Percentiles rank a stretch among this genome's conserved stretches.
phyloP scores from a whole-genome alignment of 2,113 vertebrate species.

The Siphamia tubifer region DNA sequence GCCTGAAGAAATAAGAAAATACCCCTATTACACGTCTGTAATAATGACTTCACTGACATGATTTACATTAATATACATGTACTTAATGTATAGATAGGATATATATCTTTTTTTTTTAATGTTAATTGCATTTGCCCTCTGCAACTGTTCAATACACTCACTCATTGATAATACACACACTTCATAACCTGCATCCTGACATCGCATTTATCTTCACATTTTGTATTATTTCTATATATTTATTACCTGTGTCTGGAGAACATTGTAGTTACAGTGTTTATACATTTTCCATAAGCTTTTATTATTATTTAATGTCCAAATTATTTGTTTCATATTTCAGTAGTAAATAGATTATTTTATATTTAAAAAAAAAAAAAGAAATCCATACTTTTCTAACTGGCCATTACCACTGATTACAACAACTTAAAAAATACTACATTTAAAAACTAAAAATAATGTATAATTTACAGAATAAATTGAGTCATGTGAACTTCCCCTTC shows the following conservation, averaged over 20 bases:
- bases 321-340: too few species aligned
- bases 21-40: not conserved
- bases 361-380: not conserved
- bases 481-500: not conserved
- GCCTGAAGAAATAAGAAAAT: slow-evolving; percentile 24
- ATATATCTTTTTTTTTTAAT: not conserved
- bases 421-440: not conserved
- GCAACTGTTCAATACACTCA: not conserved
- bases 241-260: too few species aligned
- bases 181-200: too few species aligned
- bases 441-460: not conserved
- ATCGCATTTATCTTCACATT: too few species aligned
- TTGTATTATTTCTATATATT: too few species aligned
- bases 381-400: not conserved
- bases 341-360: too few species aligned
- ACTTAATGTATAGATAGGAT: not conserved
- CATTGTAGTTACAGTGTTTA: too few species aligned
- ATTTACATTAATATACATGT: not conserved
- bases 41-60: not conserved
- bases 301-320: too few species aligned
- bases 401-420: too few species aligned
- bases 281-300: too few species aligned
- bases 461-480: not conserved
- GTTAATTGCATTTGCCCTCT: not conserved
- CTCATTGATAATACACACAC: not conserved